Conservation (phyloP, 2,113 vertebrate genomes). For the Alligator mississippiensis region DNA sequence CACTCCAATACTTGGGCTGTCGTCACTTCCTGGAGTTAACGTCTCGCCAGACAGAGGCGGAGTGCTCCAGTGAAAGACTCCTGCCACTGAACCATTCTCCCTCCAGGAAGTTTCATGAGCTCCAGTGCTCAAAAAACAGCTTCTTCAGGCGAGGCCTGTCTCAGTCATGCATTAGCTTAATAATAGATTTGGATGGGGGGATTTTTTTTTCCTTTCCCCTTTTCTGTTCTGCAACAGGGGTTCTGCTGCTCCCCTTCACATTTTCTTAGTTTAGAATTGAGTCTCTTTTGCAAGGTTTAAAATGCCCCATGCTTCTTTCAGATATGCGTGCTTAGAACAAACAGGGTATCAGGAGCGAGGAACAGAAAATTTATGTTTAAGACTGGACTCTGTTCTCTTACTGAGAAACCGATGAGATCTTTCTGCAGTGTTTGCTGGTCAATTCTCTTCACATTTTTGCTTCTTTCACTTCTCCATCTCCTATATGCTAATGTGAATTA, state of each 20-base stretch:
- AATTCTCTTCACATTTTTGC: neutral
- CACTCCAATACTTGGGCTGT: neutral
- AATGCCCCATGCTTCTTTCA: neutral
- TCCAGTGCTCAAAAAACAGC: neutral
- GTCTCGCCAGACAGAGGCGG: neutral
- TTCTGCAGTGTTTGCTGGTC: neutral
- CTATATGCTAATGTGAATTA: neutral
- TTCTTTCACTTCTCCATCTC: neutral
- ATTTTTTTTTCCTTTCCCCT: slow-evolving; percentile 14
- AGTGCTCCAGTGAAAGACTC: neutral
- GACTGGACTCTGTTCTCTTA: neutral
- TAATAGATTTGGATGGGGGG: neutral
- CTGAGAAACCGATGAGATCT: neutral
- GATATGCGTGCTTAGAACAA: neutral
- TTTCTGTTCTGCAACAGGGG: neutral
- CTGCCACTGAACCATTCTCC: neutral
- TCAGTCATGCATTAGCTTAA: neutral
- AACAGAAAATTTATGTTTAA: neutral
- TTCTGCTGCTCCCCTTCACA: neutral
- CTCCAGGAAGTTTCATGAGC: neutral
- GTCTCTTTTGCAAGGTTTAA: neutral
- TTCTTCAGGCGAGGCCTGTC: neutral
- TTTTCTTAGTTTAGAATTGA: neutral
- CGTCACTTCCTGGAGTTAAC: neutral
- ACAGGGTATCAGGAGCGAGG: neutral